Conservation (phyloP, 2,797 vertebrate genomes). For the Netta rufina region DNA sequence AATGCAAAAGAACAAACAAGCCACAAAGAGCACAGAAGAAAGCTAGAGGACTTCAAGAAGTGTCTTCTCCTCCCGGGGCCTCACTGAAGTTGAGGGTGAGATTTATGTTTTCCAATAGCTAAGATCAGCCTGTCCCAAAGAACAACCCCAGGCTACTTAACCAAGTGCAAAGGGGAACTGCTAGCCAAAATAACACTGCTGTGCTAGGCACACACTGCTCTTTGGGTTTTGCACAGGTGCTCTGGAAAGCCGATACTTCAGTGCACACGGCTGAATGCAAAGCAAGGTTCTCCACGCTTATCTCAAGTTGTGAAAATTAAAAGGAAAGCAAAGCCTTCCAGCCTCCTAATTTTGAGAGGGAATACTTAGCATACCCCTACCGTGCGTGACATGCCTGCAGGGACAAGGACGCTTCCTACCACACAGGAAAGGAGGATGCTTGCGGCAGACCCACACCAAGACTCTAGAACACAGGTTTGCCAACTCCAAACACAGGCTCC, state of each 20-base stretch:
- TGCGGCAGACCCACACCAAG: not conserved
- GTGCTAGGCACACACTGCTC: not conserved
- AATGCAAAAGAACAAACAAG: not conserved
- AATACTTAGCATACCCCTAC: not conserved
- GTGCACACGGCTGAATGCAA: not conserved
- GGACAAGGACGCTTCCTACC: conserved; percentile 29
- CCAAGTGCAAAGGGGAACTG: not conserved
- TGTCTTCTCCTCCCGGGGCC: not conserved
- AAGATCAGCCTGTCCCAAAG: not conserved
- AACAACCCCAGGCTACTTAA: not conserved
- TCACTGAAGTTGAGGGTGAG: not conserved
- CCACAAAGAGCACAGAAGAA: not conserved
- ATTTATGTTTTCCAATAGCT: not conserved
- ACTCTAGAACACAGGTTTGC: not conserved
- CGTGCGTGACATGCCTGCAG: not conserved
- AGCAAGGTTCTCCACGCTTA: not conserved
- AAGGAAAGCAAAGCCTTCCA: not conserved
- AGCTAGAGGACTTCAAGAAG: not conserved
- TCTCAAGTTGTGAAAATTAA: not conserved
- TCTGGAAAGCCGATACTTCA: not conserved
- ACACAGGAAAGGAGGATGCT: not conserved
- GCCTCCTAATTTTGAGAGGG: not conserved
- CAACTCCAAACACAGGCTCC: not conserved
- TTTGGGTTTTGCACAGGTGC: rapidly evolving
- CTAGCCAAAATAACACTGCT: not conserved